These are phyloP conservation scores for Xyliphius kryptos DNA, from an alignment of 2,113 vertebrate species.

Conservation along the genomic window DNA sequence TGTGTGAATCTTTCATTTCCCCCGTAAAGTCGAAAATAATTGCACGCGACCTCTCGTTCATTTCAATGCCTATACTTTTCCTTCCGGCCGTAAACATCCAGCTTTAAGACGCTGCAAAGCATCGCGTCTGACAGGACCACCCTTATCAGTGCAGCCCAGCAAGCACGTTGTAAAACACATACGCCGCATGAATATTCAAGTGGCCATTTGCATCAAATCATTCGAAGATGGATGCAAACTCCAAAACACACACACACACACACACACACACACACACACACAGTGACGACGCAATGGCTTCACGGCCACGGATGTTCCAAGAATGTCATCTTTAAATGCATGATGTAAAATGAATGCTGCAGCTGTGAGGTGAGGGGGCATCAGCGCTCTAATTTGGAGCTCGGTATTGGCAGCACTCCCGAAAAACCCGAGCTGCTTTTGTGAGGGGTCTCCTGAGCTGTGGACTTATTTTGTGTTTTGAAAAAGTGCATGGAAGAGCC, in stretches of 20 bases:
- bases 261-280: too few relatives aligned
- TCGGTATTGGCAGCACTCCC: slow-evolving; percentile 36
- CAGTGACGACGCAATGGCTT: slow-evolving; percentile 17
- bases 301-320: slow-evolving; percentile 21
- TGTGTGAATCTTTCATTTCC: not conserved
- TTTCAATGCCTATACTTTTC: slow-evolving; percentile 21
- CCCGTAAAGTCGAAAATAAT: not conserved
- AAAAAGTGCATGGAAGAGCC: slow-evolving; percentile 28
- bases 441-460: slow-evolving; percentile 28
- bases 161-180: slow-evolving; percentile 28
- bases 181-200: slow-evolving; percentile 39
- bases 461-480: slow-evolving; percentile 24
- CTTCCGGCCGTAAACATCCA: slow-evolving; percentile 9
- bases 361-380: slow-evolving; percentile 39
- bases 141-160: slow-evolving; percentile 34
- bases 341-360: slow-evolving; percentile 33
- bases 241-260: slow-evolving; percentile 14
- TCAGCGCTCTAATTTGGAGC: slow-evolving; percentile 36
- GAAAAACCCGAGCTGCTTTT: slow-evolving; percentile 24
- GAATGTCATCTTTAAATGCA: slow-evolving; percentile 11
- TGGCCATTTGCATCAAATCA: slow-evolving; percentile 39
- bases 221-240: slow-evolving; percentile 31
- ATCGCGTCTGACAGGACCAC: slow-evolving; percentile 33
- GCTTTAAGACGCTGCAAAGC: slow-evolving; percentile 27
- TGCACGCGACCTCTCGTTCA: not conserved